Conservation (phyloP, 2,888 invertebrate genomes). For the Sisyra nigra region DNA sequence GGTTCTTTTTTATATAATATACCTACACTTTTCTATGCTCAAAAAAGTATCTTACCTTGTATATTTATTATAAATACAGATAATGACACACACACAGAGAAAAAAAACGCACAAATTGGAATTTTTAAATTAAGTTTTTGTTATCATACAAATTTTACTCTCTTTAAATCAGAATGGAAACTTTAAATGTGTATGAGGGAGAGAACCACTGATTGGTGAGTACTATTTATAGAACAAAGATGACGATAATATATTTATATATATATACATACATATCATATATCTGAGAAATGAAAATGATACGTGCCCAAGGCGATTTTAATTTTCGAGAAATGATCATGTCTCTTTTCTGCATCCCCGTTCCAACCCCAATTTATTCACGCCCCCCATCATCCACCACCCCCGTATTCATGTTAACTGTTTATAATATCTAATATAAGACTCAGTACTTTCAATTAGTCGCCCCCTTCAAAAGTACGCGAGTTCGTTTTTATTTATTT, state of each 20-base stretch:
- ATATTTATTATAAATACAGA: conserved; percentile 11
- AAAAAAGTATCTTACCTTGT: too few species aligned
- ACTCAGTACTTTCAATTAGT: too few species aligned
- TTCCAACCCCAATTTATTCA: too few species aligned
- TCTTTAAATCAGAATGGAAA: not conserved
- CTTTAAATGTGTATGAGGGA: not conserved
- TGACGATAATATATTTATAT: not conserved
- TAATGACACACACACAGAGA: conserved; percentile 18
- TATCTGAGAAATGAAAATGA: conserved; percentile 25
- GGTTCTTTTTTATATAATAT: too few species aligned
- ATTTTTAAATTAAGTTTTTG: conserved; percentile 29
- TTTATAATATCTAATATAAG: too few species aligned
- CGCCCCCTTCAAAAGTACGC: too few species aligned
- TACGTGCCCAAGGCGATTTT: conserved; percentile 28
- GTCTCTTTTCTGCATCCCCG: not conserved
- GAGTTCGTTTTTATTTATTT: too few species aligned
- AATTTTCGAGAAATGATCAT: conserved; percentile 28
- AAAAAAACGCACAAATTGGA: conserved; percentile 25
- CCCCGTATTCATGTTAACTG: too few species aligned
- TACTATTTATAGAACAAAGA: not conserved
- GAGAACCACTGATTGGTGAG: too few species aligned
- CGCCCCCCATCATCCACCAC: too few species aligned
- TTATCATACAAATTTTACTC: conserved; percentile 17
- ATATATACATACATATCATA: not conserved
- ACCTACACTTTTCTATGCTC: too few species aligned